phyloP scores from a whole-genome alignment of 1,140 invertebrate species.

The Camponotus pennsylvanicus region DNA sequence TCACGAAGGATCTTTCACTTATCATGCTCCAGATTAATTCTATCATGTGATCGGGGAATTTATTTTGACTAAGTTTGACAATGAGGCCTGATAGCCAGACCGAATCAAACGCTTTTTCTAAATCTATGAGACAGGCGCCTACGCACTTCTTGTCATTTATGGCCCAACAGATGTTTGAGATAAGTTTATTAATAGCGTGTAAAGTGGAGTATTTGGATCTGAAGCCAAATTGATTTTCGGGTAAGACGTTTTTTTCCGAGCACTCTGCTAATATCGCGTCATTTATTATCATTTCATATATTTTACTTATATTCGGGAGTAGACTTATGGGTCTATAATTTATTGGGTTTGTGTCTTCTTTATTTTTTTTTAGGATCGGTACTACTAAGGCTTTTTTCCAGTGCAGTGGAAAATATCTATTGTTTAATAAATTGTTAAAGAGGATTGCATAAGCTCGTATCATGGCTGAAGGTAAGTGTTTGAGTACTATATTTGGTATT shows the following conservation, averaged over 20 bases:
- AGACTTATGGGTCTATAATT: conserved; percentile 12
- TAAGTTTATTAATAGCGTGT: conserved; percentile 39
- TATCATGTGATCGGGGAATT: too few species aligned
- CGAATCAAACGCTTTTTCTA: conserved; percentile 25
- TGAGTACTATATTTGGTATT: conserved; percentile 23
- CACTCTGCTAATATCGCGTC: neutral
- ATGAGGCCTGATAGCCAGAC: neutral
- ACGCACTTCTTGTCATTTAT: conserved; percentile 9
- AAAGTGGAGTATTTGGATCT: conserved; percentile 15
- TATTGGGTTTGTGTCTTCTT: neutral
- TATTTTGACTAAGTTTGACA: neutral
- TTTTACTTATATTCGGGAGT: conserved; percentile 27
- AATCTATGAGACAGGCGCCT: neutral
- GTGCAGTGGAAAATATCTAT: neutral
- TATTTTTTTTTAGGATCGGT: conserved; percentile 31
- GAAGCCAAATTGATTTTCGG: conserved; percentile 37
- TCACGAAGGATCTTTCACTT: too few species aligned
- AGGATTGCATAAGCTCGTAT: neutral
- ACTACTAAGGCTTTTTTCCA: conserved; percentile 38
- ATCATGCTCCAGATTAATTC: too few species aligned
- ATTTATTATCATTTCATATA: conserved; percentile 42
- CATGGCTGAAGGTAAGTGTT: neutral
- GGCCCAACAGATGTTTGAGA: conserved; percentile 22
- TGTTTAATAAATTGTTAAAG: conserved; percentile 37
- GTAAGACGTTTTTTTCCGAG: neutral